Evolutionary conservation across 2,888 invertebrate species (phyloP).

Genomic region (Conus canariensis): DNA sequence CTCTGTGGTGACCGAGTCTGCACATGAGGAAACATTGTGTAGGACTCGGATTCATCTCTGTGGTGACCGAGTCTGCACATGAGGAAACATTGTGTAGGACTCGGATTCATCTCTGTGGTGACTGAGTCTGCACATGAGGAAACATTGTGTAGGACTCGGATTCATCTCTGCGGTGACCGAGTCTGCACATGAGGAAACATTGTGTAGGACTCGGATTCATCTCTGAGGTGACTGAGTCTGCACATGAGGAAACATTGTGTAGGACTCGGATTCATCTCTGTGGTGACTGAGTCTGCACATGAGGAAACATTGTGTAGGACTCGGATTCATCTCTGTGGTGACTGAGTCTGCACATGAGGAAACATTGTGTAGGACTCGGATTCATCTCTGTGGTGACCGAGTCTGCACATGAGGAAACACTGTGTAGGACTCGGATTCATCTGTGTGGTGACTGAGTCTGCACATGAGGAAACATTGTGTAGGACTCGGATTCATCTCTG

Average conservation of each 20-base stretch:
- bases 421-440: conserved; percentile 13
- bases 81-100: background rate
- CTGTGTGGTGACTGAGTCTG: conserved; percentile 44
- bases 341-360: conserved; percentile 39
- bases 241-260: background rate
- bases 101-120: too few relatives aligned
- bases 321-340: conserved; percentile 37
- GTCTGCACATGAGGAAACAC: conserved; percentile 33
- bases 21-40: background rate
- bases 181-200: too few relatives aligned
- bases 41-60: conserved; percentile 30
- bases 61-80: conserved; percentile 42
- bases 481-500: too few relatives aligned
- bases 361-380: background rate
- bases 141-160: too few relatives aligned
- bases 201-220: too few relatives aligned
- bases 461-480: background rate
- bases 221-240: conserved; percentile 20
- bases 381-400: conserved; percentile 42
- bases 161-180: too few relatives aligned
- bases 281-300: conserved; percentile 42
- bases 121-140: too few relatives aligned
- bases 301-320: background rate
- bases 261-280: conserved; percentile 30
- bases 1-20: conserved; percentile 44